Base-by-base conservation (phyloP, 1,140 invertebrate genomes). In the Drosophila suzukii region DNA sequence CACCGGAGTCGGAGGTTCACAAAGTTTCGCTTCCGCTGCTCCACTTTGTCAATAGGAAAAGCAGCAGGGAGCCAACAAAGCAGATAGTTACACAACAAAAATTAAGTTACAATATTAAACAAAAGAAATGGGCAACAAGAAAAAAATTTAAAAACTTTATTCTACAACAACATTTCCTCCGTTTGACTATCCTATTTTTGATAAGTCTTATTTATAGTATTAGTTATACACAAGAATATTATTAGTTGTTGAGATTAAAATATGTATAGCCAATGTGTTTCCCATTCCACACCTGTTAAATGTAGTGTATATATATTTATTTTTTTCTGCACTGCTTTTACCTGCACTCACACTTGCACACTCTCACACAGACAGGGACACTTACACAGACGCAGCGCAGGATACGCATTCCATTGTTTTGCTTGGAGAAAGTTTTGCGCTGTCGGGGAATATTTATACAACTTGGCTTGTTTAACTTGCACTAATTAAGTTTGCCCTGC, bases 401-500 rank as follows among this genome's bases (percentile, higher is more conserved):
- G 54, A 55, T 57, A 67, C 51, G 58, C 59, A 74, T 84, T 81
- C 76, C 80, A 81, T 86, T 84, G 81, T 84, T 84, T 72, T 79
- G 81, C 81, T 49, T 47, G 44, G 74, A 66, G 58, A 84, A 84
- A 86, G 78, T 85, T 84, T 65, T 81, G 57, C 72, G 60, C 78
- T 85, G 73, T 55, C 77, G 77, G 78, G 54, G 59, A 85, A 81
- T 84, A 84, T 84, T 84, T 84, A 86, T 86, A 86, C 81, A 84
- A 84, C 73, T 84, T 84, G 81, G 67, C 74, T 78, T 84, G 81
- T 86, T 84, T 84, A 84, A 84, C 81, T 84, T 86, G 82, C 78
- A 86, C 81, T 84, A 84, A 84, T 84, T 84, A 84, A 84, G 81
- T 84, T 84, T 84, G 78, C 82, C 80, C 78, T 70, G 82, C 82